A percentile compares a stretch with the other conserved stretches of the same genome.
phyloP scores from a whole-genome alignment of 2,113 vertebrate genomes.

The Neomonachus schauinslandi region DNA sequence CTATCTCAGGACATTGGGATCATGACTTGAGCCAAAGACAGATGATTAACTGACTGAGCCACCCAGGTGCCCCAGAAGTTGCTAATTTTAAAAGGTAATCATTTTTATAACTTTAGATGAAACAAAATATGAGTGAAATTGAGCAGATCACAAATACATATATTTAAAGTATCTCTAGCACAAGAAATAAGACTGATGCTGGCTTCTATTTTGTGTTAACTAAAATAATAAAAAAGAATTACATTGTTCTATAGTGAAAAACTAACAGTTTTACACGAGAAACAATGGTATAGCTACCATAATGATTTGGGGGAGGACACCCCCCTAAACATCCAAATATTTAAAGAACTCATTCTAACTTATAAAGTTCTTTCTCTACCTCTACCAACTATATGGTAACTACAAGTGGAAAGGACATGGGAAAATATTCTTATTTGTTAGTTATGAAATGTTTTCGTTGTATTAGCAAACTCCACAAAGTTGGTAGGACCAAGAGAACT shows the following conservation, averaged over 20 bases:
- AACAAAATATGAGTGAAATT: neutral
- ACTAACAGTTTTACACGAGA: neutral
- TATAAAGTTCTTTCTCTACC: neutral
- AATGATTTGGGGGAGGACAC: neutral
- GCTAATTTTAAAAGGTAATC: neutral
- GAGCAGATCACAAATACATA: neutral
- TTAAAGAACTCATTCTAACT: neutral
- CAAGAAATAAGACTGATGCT: neutral
- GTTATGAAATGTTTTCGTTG: neutral
- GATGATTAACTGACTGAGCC: neutral
- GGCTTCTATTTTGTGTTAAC: neutral
- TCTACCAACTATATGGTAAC: neutral
- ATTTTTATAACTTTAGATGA: conserved; percentile 1
- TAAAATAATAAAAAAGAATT: conserved; percentile 17
- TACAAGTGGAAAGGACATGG: neutral
- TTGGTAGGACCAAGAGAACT: neutral
- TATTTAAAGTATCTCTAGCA: neutral
- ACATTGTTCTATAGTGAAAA: neutral
- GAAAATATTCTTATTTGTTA: neutral
- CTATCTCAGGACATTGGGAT: neutral
- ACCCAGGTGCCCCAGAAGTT: neutral
- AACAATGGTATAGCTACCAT: neutral
- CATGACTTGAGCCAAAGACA: neutral
- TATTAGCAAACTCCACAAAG: neutral
- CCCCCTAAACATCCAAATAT: neutral